phyloP scores from a whole-genome alignment of 2,113 vertebrate species.

The Herpetotheres cachinnans region DNA sequence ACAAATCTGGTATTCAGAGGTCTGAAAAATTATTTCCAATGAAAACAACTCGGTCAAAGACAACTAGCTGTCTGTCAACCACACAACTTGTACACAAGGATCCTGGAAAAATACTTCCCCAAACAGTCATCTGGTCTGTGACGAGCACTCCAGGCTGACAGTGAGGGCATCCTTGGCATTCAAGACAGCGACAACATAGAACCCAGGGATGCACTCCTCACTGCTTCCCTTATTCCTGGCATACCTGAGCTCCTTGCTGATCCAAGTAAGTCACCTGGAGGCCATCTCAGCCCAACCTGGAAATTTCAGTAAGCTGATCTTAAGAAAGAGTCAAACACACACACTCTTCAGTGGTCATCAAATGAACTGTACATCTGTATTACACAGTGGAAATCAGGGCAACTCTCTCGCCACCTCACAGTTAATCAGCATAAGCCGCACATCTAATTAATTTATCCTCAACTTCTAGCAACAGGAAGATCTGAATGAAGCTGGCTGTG shows the following conservation, averaged over 20 bases:
- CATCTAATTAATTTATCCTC: slow-evolving; percentile 25
- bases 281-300: not conserved
- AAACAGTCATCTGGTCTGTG: not conserved
- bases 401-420: slow-evolving; percentile 5
- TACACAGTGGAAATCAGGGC: not conserved
- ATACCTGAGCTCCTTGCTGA: not conserved
- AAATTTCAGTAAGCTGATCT: not conserved
- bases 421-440: not conserved
- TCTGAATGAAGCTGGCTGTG: not conserved
- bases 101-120: not conserved
- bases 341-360: not conserved
- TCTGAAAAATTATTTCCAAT: not conserved
- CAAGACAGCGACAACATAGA: fast-evolving
- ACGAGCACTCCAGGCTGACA: not conserved
- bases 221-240: not conserved
- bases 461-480: not conserved
- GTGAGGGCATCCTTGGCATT: not conserved
- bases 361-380: not conserved
- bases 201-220: not conserved
- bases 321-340: not conserved
- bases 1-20: not conserved
- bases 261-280: not conserved
- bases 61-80: not conserved
- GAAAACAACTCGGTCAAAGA: not conserved
- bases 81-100: not conserved